Conservation (phyloP, 2,888 invertebrate genomes). For the Leptothorax acervorum region DNA sequence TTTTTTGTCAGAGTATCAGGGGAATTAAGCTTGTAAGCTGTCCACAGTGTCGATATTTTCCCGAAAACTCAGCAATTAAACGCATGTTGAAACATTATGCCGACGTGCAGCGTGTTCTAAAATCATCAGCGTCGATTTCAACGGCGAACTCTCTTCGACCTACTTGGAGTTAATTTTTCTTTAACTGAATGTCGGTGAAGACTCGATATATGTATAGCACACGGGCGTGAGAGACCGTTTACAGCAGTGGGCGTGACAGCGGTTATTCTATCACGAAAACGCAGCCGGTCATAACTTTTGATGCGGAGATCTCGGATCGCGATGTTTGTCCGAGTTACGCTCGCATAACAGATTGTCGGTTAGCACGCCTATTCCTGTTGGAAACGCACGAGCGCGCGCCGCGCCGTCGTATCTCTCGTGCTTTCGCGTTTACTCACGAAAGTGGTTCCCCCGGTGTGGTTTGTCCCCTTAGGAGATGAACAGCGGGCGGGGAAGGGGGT, state of each 20-base stretch:
- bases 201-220: slow-evolving; percentile 1
- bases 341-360: slow-evolving; percentile 65
- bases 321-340: slow-evolving; percentile 67
- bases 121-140: not conserved
- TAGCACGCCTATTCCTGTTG: slow-evolving; percentile 59
- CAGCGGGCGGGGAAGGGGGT: not conserved
- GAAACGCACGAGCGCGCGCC: slow-evolving; percentile 57
- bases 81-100: not conserved
- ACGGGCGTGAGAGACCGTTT: slow-evolving; percentile 24
- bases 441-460: slow-evolving; percentile 3
- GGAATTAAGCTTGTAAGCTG: not conserved
- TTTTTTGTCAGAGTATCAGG: not conserved
- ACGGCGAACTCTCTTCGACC: slow-evolving; percentile 2
- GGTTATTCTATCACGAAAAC: slow-evolving; percentile 54
- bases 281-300: slow-evolving; percentile 53
- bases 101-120: not conserved
- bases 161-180: not conserved
- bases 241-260: slow-evolving; percentile 12
- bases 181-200: slow-evolving; percentile 6
- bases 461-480: slow-evolving; percentile 2
- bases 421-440: slow-evolving; percentile 32
- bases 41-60: not conserved
- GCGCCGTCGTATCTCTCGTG: slow-evolving; percentile 55
- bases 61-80: not conserved
- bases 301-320: slow-evolving; percentile 50